These are phyloP conservation scores for Carassius auratus DNA, from an alignment of 2,113 vertebrate species.

Conservation along the genomic window DNA sequence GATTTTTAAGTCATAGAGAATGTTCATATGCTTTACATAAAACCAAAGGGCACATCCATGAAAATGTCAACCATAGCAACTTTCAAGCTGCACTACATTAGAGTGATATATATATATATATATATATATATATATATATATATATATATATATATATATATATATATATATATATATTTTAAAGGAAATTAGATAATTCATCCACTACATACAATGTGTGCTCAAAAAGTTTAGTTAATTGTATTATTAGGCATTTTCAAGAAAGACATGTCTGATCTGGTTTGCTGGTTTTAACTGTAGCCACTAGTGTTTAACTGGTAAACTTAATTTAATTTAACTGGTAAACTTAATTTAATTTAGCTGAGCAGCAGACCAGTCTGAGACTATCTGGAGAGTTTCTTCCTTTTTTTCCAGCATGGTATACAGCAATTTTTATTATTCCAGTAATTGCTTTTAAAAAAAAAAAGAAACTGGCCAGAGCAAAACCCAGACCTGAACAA, in stretches of 20 bases:
- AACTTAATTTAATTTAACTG: too few species aligned
- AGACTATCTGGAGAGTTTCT: too few species aligned
- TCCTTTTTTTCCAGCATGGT: too few species aligned
- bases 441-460: too few species aligned
- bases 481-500: neutral
- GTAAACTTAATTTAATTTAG: too few species aligned
- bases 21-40: neutral
- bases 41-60: neutral
- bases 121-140: too few species aligned
- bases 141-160: too few species aligned
- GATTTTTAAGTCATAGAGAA: neutral
- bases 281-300: neutral
- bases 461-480: too few species aligned
- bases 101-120: neutral
- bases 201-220: neutral
- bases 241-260: neutral
- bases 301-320: too few species aligned
- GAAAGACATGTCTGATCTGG: neutral
- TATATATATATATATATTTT: too few species aligned
- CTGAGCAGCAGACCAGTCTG: too few species aligned
- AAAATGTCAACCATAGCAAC: neutral
- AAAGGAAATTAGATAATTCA: neutral
- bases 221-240: neutral
- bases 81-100: neutral
- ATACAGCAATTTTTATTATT: too few species aligned